Percentiles rank a stretch among this genome's conserved stretches.
Conservation (phyloP, 2,888 invertebrate genomes). For the Rotaria socialis region DNA sequence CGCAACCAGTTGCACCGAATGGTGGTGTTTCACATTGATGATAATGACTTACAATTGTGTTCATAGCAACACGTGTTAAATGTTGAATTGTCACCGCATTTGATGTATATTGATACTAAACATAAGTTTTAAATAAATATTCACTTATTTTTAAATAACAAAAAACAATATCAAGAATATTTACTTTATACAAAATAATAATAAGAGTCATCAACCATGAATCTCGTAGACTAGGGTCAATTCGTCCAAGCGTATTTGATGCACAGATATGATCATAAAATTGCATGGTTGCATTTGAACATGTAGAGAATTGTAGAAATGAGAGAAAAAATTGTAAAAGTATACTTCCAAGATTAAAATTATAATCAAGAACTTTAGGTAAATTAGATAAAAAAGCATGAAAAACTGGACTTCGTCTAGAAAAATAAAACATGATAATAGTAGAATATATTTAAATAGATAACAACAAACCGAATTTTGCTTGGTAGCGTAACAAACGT, state of each 20-base stretch:
- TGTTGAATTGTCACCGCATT: conserved; percentile 20
- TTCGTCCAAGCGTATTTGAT: conserved; percentile 77
- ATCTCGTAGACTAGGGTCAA: conserved; percentile 78
- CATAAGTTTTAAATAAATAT: no score
- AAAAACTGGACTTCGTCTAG: conserved; percentile 82
- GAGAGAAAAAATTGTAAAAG: conserved; percentile 78
- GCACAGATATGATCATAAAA: conserved; percentile 57
- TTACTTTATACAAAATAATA: conserved; percentile 87
- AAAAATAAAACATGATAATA: neutral
- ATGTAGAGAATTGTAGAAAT: conserved; percentile 74
- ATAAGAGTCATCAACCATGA: conserved; percentile 88
- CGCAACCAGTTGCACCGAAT: neutral
- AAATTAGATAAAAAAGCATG: conserved; percentile 88
- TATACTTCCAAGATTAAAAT: conserved; percentile 83
- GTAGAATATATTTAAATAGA: no score
- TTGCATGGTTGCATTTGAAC: conserved; percentile 2
- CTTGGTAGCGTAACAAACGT: conserved; percentile 84
- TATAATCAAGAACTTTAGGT: conserved; percentile 84
- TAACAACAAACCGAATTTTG: conserved; percentile 68
- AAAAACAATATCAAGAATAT: no score
- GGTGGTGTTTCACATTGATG: conserved; percentile 36
- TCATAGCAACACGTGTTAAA: conserved; percentile 34
- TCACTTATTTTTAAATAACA: no score
- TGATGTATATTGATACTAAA: conserved; percentile 21
- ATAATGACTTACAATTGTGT: conserved; percentile 24